phyloP scores from a whole-genome alignment of 2,113 vertebrate genomes.

The Gulo gulo region DNA sequence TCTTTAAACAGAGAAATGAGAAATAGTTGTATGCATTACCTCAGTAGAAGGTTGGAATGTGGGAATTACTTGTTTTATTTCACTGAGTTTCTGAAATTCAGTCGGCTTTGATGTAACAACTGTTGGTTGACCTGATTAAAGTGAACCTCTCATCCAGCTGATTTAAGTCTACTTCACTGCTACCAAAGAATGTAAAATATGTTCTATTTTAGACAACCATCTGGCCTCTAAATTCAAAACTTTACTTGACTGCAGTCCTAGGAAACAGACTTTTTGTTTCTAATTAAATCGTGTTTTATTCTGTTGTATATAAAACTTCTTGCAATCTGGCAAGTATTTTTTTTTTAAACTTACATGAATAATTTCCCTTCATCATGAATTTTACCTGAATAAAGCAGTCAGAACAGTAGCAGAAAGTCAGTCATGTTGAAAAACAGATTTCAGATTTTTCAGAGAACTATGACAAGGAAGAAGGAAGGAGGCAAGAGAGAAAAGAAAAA shows the following conservation, averaged over 20 bases:
- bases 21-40: background rate
- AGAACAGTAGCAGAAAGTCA: background rate
- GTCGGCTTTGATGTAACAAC: slow-evolving; percentile 69
- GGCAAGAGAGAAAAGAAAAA: accelerated
- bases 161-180: slow-evolving; percentile 78
- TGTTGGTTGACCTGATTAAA: slow-evolving; percentile 80
- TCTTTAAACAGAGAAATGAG: background rate
- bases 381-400: background rate
- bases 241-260: slow-evolving; percentile 73
- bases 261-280: slow-evolving; percentile 43
- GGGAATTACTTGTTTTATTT: slow-evolving; percentile 61
- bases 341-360: background rate
- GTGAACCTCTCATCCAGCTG: slow-evolving; percentile 54
- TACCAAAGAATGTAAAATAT: slow-evolving; percentile 69
- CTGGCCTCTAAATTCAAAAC: slow-evolving; percentile 76
- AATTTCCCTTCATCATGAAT: background rate
- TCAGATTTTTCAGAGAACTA: background rate
- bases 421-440: background rate
- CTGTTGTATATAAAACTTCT: slow-evolving; percentile 47
- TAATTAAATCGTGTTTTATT: slow-evolving; percentile 55
- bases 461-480: background rate
- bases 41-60: background rate
- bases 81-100: slow-evolving; percentile 67
- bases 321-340: slow-evolving; percentile 14
- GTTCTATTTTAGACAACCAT: slow-evolving; percentile 76